Percentiles rank a stretch among this genome's conserved stretches.
Conservation (phyloP, 2,888 invertebrate species). For the Calameuta idolon region DNA sequence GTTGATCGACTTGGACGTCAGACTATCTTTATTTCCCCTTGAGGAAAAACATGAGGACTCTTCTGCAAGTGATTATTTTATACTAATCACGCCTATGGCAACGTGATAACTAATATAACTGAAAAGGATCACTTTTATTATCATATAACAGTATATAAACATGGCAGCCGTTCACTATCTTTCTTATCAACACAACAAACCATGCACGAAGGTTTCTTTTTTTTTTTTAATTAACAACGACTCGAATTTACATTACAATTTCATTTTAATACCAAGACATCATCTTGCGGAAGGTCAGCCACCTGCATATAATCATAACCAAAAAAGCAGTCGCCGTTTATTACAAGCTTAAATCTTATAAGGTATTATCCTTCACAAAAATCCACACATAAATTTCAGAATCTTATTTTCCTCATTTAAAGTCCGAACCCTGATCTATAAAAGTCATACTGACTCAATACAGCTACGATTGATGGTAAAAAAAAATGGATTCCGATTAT, state of each 20-base stretch:
- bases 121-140: neutral
- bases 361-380: neutral
- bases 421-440: neutral
- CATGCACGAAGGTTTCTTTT: neutral
- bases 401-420: neutral
- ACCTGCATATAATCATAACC: neutral
- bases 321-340: neutral
- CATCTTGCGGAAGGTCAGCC: neutral
- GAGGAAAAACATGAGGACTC: neutral
- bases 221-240: neutral
- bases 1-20: neutral
- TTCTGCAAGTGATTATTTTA: neutral
- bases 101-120: neutral
- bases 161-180: neutral
- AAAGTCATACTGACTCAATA: neutral
- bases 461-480: neutral
- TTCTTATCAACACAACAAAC: neutral
- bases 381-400: neutral
- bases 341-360: neutral
- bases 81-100: neutral
- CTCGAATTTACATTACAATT: neutral
- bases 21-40: neutral
- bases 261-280: neutral
- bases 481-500: neutral
- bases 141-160: neutral